A percentile compares a stretch with the other conserved stretches of the same genome.
These are phyloP conservation scores for Phenganax subtilis DNA, from an alignment of 92 coral and sea anemone genomes.

Conservation along the genomic window DNA sequence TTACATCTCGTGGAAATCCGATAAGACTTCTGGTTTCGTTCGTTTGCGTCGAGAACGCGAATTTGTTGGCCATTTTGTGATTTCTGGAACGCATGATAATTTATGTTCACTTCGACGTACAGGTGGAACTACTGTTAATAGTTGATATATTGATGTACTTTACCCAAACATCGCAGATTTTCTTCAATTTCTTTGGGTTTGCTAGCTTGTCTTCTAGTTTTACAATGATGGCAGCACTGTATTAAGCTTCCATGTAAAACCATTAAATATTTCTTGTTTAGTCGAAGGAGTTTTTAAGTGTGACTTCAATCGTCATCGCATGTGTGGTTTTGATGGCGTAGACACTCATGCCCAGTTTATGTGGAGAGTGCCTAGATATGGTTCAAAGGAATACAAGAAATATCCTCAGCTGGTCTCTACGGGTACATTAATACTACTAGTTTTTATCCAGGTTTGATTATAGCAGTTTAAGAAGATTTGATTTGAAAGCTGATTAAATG, in stretches of 20 bases:
- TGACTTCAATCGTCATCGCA: slow-evolving; percentile 7
- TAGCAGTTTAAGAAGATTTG: neutral
- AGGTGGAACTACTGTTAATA: neutral
- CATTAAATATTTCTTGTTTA: neutral
- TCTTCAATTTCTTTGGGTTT: too few species aligned
- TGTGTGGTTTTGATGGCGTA: slow-evolving; percentile 20
- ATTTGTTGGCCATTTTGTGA: slow-evolving; percentile 8
- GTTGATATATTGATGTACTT: too few species aligned
- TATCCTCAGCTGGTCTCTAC: neutral
- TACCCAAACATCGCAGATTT: too few species aligned
- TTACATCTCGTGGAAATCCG: neutral
- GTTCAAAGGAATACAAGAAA: neutral
- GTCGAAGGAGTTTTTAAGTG: slow-evolving; percentile 14
- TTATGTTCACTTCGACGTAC: slow-evolving; percentile 13
- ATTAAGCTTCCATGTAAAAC: too few species aligned
- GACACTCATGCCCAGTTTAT: slow-evolving; percentile 3
- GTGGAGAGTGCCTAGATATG: slow-evolving; percentile 5
- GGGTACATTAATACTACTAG: neutral
- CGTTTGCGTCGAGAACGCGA: neutral
- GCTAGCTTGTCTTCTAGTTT: too few species aligned
- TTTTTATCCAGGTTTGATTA: neutral
- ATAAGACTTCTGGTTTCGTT: neutral
- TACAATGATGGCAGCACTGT: too few species aligned
- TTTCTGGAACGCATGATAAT: slow-evolving; percentile 27
- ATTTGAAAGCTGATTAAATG: neutral